A percentile compares a stretch with the other conserved stretches of the same genome.
Conservation (phyloP, 2,888 invertebrate genomes). For the Mimas tiliae region DNA sequence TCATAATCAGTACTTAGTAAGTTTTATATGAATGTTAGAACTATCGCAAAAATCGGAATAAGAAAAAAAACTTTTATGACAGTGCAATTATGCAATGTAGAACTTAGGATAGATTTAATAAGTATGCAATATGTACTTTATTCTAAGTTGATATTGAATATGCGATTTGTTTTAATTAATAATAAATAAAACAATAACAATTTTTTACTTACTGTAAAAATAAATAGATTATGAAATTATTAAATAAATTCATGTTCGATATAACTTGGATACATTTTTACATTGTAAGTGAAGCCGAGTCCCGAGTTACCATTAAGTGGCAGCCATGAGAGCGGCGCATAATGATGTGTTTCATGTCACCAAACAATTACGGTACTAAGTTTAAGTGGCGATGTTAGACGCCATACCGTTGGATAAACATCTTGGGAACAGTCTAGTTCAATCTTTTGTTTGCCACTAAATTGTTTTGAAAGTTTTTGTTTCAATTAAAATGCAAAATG, state of each 20-base stretch:
- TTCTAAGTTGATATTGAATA: background rate
- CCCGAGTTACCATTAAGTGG: slow-evolving; percentile 1
- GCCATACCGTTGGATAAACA: slow-evolving; percentile 31
- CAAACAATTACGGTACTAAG: slow-evolving; percentile 63
- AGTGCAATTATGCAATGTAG: slow-evolving; percentile 2
- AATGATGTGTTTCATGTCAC: slow-evolving; percentile 56
- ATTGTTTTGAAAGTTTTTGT: slow-evolving; percentile 30
- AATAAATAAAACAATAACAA: background rate
- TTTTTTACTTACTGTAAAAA: background rate
- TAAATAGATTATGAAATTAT: background rate
- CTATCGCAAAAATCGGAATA: background rate
- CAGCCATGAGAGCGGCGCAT: slow-evolving; percentile 34
- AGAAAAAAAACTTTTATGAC: slow-evolving; percentile 8
- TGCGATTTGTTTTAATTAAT: background rate
- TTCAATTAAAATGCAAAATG: background rate
- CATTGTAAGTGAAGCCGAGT: slow-evolving; percentile 14
- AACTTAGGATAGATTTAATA: background rate
- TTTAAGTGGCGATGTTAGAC: slow-evolving; percentile 48
- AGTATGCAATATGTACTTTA: background rate
- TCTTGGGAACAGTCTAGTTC: slow-evolving; percentile 41
- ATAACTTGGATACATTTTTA: slow-evolving; percentile 10
- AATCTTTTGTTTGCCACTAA: slow-evolving; percentile 38
- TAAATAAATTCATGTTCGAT: background rate
- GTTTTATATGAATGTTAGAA: background rate
- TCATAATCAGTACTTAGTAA: background rate